phyloP scores from a whole-genome alignment of 2,113 vertebrate genomes.

The Vombatus ursinus region DNA sequence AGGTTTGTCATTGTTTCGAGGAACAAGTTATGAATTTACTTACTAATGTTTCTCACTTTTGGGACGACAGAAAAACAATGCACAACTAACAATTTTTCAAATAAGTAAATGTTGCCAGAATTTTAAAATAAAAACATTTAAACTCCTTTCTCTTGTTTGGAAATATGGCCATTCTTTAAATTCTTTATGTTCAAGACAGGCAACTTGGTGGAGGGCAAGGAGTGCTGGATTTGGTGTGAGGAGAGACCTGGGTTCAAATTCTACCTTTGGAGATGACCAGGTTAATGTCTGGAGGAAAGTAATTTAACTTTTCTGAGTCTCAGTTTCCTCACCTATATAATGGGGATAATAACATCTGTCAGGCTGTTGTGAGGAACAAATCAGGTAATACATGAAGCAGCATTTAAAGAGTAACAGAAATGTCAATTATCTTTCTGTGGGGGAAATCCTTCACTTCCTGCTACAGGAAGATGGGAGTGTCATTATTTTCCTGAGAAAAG shows the following conservation, averaged over 20 bases:
- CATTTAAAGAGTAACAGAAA: neutral
- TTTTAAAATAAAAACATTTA: neutral
- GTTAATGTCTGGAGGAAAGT: neutral
- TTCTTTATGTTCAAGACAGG: neutral
- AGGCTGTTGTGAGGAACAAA: neutral
- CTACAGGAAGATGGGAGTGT: conserved; percentile 5
- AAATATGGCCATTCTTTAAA: conserved; percentile 13
- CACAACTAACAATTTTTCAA: neutral
- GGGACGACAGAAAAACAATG: neutral
- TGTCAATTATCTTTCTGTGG: neutral
- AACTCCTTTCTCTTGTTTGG: neutral
- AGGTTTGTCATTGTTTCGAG: neutral
- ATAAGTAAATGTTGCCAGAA: neutral
- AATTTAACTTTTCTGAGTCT: neutral
- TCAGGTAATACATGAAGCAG: neutral
- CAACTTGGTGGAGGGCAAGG: neutral
- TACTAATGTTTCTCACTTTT: neutral
- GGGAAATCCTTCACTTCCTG: neutral
- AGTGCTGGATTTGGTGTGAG: neutral
- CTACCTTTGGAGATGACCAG: neutral
- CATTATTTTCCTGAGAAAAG: conserved; percentile 4
- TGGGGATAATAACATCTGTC: too few species aligned
- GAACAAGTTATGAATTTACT: neutral
- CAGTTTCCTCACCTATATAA: neutral
- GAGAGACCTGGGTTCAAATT: neutral